Base-by-base conservation (phyloP, 2,797 vertebrate species). In the Myotis myotis region DNA sequence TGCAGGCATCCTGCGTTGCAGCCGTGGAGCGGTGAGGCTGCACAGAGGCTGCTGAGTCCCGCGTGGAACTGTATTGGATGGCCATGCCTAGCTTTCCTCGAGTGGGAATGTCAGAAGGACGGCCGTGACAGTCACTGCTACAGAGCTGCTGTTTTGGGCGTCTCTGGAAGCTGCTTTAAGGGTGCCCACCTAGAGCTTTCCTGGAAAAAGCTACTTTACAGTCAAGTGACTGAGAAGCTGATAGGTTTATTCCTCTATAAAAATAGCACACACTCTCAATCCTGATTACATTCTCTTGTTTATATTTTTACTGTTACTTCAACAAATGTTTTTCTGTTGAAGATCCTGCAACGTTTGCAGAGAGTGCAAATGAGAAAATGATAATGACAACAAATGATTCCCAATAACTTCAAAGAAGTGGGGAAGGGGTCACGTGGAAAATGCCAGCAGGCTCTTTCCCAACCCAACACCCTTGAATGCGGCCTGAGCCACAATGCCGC, bases 261-360 rank as follows among this genome's bases (percentile, higher is more conserved):
- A 66, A 84, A 44, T 15, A 76, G 76, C 16, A 33, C 9, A 87
- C 30, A 47, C 4, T 12, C 17, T 51, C 62, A 70, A 82, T 41
- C 41, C 38, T 78, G 41, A 76, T 71, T 78, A 68, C 87, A 80
- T 83, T n/a, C 33, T 94, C 51, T 33, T 87, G 30, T 38, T 89
- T 64, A 38, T 51, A 79, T 81, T 85, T 96, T 96, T 74, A 80
- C 41, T 71, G 15, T 49, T 78, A 82, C n/a, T 78, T 94, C 87
- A 91, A 75, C 51, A 72, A 78, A 49, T 68, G 22, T 22, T 64
- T 93, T 92, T 55, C 47, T 70, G 10, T 72, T 76, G 55, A 83
- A 80, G 41, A 92, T 38, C 44, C 51, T 87, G 51, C 87, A 64
- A 83, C 60, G 20, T 66, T 89, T 89, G 83, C 20, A 62, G 17